Evolutionary conservation across 2,113 vertebrate genomes (phyloP).

Genomic region (Colinus virginianus): DNA sequence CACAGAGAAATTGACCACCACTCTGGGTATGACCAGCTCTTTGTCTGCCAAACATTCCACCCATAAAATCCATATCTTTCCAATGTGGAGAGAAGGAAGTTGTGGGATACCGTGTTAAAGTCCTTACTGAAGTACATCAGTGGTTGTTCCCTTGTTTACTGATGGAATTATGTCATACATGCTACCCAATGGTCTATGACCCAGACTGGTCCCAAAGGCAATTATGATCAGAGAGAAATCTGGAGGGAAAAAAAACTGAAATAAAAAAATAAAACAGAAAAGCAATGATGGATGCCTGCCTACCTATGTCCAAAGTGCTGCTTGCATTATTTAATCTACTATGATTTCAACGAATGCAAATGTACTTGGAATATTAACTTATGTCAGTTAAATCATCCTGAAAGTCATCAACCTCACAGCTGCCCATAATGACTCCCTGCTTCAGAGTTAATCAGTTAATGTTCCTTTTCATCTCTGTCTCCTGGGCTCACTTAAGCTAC

Average conservation of each 20-base stretch:
- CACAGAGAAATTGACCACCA: too few species aligned
- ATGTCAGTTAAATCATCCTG: accelerated
- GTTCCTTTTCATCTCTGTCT: not conserved
- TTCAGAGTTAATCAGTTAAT: not conserved
- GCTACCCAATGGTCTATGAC: accelerated
- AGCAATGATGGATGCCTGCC: not conserved
- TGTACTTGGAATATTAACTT: not conserved
- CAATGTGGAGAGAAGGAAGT: too few species aligned
- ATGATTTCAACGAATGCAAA: not conserved
- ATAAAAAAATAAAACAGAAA: not conserved
- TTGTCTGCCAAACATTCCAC: too few species aligned
- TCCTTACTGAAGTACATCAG: too few species aligned
- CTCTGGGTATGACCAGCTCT: too few species aligned
- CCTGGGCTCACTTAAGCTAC: not conserved
- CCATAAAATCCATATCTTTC: too few species aligned
- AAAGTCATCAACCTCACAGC: not conserved
- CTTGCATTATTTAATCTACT: not conserved
- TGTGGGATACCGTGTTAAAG: too few species aligned
- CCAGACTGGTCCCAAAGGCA: not conserved
- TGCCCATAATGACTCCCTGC: not conserved
- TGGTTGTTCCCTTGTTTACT: too few species aligned
- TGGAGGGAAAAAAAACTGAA: not conserved
- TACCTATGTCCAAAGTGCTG: not conserved
- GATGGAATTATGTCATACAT: not conserved
- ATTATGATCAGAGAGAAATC: not conserved